Percentiles rank a stretch among this genome's conserved stretches.
These are phyloP conservation scores for Holacanthella duospinosa DNA, from an alignment of 2,888 invertebrate species.

Conservation along the genomic window DNA sequence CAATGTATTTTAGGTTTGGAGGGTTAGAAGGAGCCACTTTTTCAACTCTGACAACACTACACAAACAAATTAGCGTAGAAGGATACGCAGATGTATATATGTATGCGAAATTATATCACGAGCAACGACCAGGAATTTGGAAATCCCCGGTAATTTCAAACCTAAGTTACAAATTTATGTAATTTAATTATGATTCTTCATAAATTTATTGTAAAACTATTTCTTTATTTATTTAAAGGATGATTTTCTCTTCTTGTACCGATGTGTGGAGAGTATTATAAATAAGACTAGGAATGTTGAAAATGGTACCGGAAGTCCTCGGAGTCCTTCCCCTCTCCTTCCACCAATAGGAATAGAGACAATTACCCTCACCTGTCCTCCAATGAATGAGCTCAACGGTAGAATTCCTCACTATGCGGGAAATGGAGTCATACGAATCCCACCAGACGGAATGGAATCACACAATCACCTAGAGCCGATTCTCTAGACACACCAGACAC, in stretches of 20 bases:
- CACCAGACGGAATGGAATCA: constrained; percentile 11
- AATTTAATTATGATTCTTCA: constrained; percentile 7
- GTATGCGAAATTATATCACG: constrained; percentile 77
- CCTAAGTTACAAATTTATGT: no score
- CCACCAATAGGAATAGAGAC: constrained; percentile 38
- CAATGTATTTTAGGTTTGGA: constrained; percentile 69
- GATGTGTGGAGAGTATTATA: constrained; percentile 48
- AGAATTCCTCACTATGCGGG: background rate
- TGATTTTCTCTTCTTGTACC: constrained; percentile 60
- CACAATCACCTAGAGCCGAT: background rate
- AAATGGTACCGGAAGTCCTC: constrained; percentile 20
- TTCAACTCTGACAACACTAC: constrained; percentile 65
- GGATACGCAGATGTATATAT: constrained; percentile 74
- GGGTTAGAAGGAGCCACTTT: constrained; percentile 84
- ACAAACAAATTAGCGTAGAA: constrained; percentile 67
- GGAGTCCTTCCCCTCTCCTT: constrained; percentile 41
- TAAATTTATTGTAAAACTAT: no score
- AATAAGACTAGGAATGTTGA: constrained; percentile 40
- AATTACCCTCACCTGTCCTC: background rate
- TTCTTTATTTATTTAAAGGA: no score
- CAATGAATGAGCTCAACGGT: background rate
- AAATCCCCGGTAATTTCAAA: constrained; percentile 44
- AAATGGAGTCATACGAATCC: background rate
- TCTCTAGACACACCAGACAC: background rate
- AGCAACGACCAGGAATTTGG: constrained; percentile 72